These are phyloP conservation scores for Caenorhabditis zanzibari DNA, from an alignment of 2,888 invertebrate genomes.

Conservation along the genomic window DNA sequence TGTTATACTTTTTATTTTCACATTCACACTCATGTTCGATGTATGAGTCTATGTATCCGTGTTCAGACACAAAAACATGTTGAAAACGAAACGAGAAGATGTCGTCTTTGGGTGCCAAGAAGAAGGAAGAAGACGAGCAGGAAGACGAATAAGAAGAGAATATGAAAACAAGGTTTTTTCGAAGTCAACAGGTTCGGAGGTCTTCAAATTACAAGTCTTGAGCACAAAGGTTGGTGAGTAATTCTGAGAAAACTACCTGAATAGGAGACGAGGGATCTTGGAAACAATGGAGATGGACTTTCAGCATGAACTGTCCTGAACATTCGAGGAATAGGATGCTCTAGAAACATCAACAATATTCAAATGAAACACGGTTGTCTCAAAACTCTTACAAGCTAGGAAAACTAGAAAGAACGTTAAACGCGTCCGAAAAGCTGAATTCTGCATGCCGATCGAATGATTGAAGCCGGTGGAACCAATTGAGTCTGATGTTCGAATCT, in stretches of 20 bases:
- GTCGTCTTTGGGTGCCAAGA: conserved; percentile 13
- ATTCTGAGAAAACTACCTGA: conserved; percentile 6
- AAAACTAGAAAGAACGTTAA: no score
- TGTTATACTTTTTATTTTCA: conserved; percentile 2
- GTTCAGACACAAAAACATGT: conserved; percentile 32
- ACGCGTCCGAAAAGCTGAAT: no score
- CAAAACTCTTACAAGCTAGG: no score
- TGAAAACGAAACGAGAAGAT: conserved; percentile 36
- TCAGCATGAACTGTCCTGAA: neutral
- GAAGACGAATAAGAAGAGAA: conserved; percentile 22
- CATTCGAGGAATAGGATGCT: neutral
- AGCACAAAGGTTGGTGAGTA: conserved; percentile 11
- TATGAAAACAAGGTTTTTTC: conserved; percentile 54
- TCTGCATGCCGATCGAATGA: no score
- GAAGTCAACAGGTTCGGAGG: conserved; percentile 58
- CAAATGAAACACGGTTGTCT: neutral
- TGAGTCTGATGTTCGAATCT: no score
- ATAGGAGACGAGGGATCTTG: neutral
- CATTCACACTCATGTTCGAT: conserved; percentile 17
- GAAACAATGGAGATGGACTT: neutral
- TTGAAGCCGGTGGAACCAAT: no score
- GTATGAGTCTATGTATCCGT: conserved; percentile 23
- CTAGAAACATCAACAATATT: neutral
- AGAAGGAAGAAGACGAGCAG: conserved; percentile 40
- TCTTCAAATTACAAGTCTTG: conserved; percentile 26